Evolutionary conservation across 1,140 invertebrate genomes (phyloP), one percentile per base, ranked within the genome.

Genomic region (Pseudomyrmex gracilis): DNA sequence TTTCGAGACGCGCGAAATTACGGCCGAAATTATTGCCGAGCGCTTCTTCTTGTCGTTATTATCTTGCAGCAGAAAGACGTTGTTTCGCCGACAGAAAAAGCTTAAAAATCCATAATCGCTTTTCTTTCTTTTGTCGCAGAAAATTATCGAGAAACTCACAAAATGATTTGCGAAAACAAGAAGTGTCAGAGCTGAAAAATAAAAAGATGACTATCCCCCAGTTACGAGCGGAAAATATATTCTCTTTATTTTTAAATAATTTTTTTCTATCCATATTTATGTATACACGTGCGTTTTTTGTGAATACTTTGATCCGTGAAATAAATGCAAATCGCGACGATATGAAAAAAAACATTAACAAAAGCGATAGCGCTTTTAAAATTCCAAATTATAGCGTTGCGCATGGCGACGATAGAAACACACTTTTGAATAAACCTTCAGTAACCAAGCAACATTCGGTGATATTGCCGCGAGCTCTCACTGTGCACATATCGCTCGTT

Each of bases 1-100:
- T 87, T 67, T 80, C 22, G 68, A 43, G 61, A 49, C 22, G 20
- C 13, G 13, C 34, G 22, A 71, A 70, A 80, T 80, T 71, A 80
- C 68, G n/a, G 53, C 15, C 43, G 45, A 71, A 71, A 80, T 60
- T 58, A 60, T 71, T 20, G 13, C 10, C 47, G 45, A 58, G 4
- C 47, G n/a, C 51, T 12, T 82, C n/a, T 17, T 10, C 0, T 17
- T 10, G 0, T 45, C 34, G 2, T 74, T 74, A 82, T 73, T 74
- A 82, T 73, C 55, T n/a, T 47, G 58, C 12, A 0, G 20, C 45
- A 20, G 58, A 8, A 5, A 34, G n/a, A 49, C 57, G 15, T 45
- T 51, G n/a, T 12, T 68, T 20, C 47, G n/a, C 9, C 12, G 4
- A 47, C 7, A n/a, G 15, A 80, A 2, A 68, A 45, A 64, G 24